phyloP scores from a whole-genome alignment of 2,113 vertebrate species.

The Ochotona princeps region DNA sequence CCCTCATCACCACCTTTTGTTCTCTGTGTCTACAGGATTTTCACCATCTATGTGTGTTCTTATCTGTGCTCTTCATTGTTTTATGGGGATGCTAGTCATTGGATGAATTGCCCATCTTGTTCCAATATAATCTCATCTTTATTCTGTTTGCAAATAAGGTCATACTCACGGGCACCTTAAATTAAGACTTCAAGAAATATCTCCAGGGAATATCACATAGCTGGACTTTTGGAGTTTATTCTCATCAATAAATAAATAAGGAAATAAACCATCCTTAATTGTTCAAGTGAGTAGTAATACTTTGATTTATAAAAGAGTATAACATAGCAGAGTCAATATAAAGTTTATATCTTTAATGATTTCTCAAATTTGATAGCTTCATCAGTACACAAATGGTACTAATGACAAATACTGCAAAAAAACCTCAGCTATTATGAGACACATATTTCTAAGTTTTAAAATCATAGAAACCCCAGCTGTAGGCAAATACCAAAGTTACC shows the following conservation, averaged over 20 bases:
- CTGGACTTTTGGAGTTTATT: too few species aligned
- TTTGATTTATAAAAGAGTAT: not conserved
- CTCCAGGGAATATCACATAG: fast-evolving
- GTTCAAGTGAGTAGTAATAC: not conserved
- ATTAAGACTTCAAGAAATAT: not conserved
- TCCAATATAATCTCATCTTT: not conserved
- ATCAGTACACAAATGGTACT: not conserved
- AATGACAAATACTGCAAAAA: not conserved
- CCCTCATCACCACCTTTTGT: too few species aligned
- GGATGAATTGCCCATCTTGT: not conserved
- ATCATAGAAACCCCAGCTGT: not conserved
- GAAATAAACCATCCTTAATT: not conserved
- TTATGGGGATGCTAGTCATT: not conserved
- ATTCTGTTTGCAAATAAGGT: slow-evolving; percentile 9
- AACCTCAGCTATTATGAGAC: not conserved
- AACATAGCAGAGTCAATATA: not conserved
- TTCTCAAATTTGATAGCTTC: not conserved
- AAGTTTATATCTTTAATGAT: not conserved
- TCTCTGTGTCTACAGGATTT: not conserved
- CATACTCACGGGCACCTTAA: not conserved
- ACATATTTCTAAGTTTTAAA: not conserved
- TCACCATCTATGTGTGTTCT: not conserved
- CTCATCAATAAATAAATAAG: too few species aligned
- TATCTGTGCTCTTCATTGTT: not conserved
- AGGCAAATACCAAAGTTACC: too few species aligned